Base-by-base conservation (phyloP, 1,140 invertebrate species). In the Drosophila ercepeae region DNA sequence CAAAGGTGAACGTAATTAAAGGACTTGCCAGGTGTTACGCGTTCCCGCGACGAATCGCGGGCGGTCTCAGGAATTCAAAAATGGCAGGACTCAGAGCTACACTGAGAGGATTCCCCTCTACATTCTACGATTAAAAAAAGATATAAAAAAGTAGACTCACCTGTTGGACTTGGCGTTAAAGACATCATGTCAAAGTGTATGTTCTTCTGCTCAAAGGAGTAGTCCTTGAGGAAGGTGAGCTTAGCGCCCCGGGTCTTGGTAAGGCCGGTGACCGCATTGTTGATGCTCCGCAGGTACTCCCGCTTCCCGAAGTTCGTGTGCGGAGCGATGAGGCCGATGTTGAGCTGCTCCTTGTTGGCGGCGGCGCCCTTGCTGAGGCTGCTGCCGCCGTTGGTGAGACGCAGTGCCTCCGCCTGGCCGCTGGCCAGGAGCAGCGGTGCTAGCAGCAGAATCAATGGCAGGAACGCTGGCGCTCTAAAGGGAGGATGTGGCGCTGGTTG, bases 141-240 rank as follows among this genome's bases (percentile, higher is more conserved):
- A 7, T 1, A 27, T 27, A 11, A n/a, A n/a, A n/a, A 1, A 14
- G 4, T n/a, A n/a, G 13, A 83, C 90, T 91, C 63, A 96, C 95
- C 95, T 93, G 94, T 96, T 7, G 95, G 95, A 92, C 94, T 95
- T 6, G 95, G 95, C 41, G 94, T 95, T 14, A 96, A 91, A 50
- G 93, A 93, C 93, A 95, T 94, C 92, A 95, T 94, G 36, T 93
- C 93, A 60, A 92, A 93, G 72, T 93, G 93, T 21, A 96, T 94
- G 70, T 95, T 93, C 34, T 91, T 90, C 27, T 93, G 92, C 11
- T 93, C 93, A 71, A 95, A 95, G 21, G 92, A 92, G 84, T 94
- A 95, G 64, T 94, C 93, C 77, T 94, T 93, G 29, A 95, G 83
- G 89, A 95, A 95, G 61, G 92, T 92, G 55, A 94, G 92, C 69